A percentile compares a stretch with the other conserved stretches of the same genome.
Conservation (phyloP, 2,888 invertebrate species). For the Xylota sylvarum region DNA sequence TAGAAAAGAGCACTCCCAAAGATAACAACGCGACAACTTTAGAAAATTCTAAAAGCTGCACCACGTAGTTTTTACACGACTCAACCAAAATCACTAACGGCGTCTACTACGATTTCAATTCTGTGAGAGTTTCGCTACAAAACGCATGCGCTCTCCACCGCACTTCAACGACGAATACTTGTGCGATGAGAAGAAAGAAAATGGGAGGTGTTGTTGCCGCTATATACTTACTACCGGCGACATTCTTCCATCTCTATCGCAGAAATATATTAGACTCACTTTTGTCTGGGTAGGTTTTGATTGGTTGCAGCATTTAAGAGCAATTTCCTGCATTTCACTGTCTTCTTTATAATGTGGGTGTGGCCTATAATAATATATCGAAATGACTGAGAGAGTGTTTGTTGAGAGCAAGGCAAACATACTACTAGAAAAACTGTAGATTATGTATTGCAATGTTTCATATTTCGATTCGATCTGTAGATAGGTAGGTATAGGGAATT, state of each 20-base stretch:
- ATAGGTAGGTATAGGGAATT: constrained; percentile 44
- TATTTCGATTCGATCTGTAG: constrained; percentile 50
- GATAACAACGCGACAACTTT: constrained; percentile 59
- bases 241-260: constrained; percentile 35
- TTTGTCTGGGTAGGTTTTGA: constrained; percentile 28
- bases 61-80: constrained; percentile 56
- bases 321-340: constrained; percentile 29
- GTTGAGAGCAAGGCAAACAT: background rate
- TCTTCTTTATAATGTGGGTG: constrained; percentile 35
- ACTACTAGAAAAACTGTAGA: constrained; percentile 12
- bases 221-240: constrained; percentile 33
- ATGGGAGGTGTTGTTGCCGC: constrained; percentile 61
- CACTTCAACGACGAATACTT: constrained; percentile 63
- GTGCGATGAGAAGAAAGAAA: constrained; percentile 50
- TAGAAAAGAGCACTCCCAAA: constrained; percentile 37
- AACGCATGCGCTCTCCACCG: constrained; percentile 69
- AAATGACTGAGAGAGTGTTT: background rate
- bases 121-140: constrained; percentile 38
- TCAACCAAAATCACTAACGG: constrained; percentile 54
- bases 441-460: constrained; percentile 71
- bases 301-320: constrained; percentile 46
- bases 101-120: constrained; percentile 33
- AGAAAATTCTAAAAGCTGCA: constrained; percentile 48
- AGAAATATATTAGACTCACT: constrained; percentile 16
- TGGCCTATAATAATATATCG: constrained; percentile 18